Conservation (phyloP, 1,140 invertebrate species). For the Trachymyrmex cornetzi region DNA sequence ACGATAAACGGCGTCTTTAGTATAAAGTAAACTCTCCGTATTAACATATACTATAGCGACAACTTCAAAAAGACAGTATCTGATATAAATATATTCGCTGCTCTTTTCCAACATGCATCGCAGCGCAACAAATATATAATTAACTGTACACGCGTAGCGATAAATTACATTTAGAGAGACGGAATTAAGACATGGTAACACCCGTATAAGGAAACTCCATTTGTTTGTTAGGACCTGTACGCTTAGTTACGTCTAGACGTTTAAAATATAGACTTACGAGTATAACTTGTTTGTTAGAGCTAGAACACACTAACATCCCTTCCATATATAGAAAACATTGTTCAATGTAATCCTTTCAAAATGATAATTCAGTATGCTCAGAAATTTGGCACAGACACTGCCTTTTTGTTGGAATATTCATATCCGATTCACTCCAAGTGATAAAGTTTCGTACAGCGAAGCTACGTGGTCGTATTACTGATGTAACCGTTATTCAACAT, state of each 20-base stretch:
- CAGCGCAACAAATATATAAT: slow-evolving; percentile 59
- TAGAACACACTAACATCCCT: slow-evolving; percentile 39
- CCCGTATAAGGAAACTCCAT: slow-evolving; percentile 65
- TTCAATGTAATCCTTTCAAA: slow-evolving; percentile 31
- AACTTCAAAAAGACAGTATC: slow-evolving; percentile 74
- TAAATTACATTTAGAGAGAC: slow-evolving; percentile 73
- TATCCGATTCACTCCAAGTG: slow-evolving; percentile 20
- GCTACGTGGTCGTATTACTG: slow-evolving; percentile 83
- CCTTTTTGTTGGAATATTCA: slow-evolving; percentile 52
- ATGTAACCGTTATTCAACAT: slow-evolving; percentile 85
- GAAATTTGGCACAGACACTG: slow-evolving; percentile 69
- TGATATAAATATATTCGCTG: slow-evolving; percentile 63
- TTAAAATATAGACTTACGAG: slow-evolving; percentile 70
- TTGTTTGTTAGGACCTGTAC: slow-evolving; percentile 51
- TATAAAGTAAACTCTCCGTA: slow-evolving; percentile 44
- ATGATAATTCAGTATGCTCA: slow-evolving; percentile 25
- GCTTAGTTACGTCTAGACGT: slow-evolving; percentile 44
- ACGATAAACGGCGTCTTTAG: slow-evolving; percentile 42
- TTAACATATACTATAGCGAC: slow-evolving; percentile 51
- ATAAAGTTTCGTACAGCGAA: slow-evolving; percentile 42
- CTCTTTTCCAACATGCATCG: slow-evolving; percentile 33
- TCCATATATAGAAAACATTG: slow-evolving; percentile 24
- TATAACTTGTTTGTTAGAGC: slow-evolving; percentile 56
- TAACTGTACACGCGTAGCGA: slow-evolving; percentile 66
- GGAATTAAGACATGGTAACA: slow-evolving; percentile 69